phyloP scores from a whole-genome alignment of 2,113 vertebrate genomes.

The Coregonus clupeaformis region DNA sequence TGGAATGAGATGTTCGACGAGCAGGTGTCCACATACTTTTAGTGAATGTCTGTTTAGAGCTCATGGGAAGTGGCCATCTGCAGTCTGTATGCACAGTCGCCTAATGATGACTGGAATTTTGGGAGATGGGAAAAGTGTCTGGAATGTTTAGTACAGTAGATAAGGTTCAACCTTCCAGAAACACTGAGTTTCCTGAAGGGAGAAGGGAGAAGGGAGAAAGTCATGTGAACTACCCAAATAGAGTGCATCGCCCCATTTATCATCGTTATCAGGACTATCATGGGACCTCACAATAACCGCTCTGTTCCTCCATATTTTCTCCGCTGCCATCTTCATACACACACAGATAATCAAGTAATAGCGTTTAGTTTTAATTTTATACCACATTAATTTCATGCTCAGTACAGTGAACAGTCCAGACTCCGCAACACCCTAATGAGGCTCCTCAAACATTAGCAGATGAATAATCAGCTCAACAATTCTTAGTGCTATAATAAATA shows the following conservation, averaged over 20 bases:
- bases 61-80: too few relatives aligned
- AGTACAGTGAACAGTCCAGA: neutral
- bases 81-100: too few relatives aligned
- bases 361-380: slow-evolving; percentile 22
- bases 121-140: too few relatives aligned
- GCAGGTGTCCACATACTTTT: too few relatives aligned
- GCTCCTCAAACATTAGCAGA: neutral
- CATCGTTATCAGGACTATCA: slow-evolving; percentile 65
- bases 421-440: neutral
- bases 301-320: slow-evolving; percentile 48
- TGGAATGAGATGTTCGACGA: too few relatives aligned
- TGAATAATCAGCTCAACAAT: neutral
- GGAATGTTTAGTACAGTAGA: too few relatives aligned
- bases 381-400: slow-evolving; percentile 35
- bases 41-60: too few relatives aligned
- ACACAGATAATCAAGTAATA: slow-evolving; percentile 28
- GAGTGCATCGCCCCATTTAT: slow-evolving; percentile 54
- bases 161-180: slow-evolving; percentile 5
- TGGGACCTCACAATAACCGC: slow-evolving; percentile 59
- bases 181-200: slow-evolving; percentile 10
- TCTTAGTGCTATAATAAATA: neutral
- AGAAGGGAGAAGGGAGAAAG: slow-evolving; percentile 11
- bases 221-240: slow-evolving; percentile 44
- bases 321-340: slow-evolving; percentile 15
- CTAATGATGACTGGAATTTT: too few relatives aligned